Conservation (phyloP, 2,113 vertebrate species). For the Mus spicilegus region DNA sequence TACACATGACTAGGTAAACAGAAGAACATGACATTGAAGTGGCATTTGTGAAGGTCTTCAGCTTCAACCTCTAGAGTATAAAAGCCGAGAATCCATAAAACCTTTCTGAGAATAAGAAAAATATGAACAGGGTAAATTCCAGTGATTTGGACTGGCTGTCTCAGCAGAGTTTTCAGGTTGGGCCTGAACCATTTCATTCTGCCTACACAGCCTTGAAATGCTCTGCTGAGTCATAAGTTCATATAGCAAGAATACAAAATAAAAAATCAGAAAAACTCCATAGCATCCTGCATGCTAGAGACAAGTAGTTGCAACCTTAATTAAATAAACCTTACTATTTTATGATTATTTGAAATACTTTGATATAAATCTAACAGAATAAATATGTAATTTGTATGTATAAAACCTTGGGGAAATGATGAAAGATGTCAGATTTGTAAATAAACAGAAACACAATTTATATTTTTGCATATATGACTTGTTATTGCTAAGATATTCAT, state of each 20-base stretch:
- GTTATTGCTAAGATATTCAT: not conserved
- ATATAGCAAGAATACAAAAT: not conserved
- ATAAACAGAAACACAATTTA: not conserved
- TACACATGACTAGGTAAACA: not conserved
- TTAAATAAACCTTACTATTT: not conserved
- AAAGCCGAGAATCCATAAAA: not conserved
- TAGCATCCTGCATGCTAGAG: not conserved
- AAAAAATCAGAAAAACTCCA: not conserved
- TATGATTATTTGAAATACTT: not conserved
- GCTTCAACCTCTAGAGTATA: not conserved
- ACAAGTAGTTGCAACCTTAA: not conserved
- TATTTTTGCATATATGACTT: not conserved
- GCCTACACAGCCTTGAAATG: not conserved
- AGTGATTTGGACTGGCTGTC: not conserved
- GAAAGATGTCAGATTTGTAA: not conserved
- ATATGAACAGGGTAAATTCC: not conserved
- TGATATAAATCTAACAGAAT: not conserved
- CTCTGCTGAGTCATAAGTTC: not conserved
- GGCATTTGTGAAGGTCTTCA: not conserved
- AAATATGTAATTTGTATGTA: not conserved
- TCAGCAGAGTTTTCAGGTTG: not conserved
- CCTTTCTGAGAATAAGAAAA: not conserved
- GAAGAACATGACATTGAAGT: not conserved
- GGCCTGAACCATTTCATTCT: not conserved
- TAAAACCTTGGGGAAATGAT: not conserved